phyloP scores from a whole-genome alignment of 2,113 vertebrate genomes.

The Saccopteryx bilineata region DNA sequence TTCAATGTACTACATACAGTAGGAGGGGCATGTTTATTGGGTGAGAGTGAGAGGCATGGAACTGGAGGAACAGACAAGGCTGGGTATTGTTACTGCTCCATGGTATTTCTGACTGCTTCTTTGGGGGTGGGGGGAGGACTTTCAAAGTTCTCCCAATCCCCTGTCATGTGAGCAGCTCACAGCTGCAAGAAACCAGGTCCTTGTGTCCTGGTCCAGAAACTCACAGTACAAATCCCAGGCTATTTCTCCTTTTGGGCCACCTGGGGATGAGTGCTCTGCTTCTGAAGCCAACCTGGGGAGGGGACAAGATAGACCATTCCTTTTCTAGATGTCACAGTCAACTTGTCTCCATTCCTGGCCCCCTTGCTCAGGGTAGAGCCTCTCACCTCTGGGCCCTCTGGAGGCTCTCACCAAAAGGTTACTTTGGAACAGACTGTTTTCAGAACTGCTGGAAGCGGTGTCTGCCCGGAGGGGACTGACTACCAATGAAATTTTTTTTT shows the following conservation, averaged over 20 bases:
- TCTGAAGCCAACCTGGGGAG: neutral
- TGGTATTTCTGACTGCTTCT: neutral
- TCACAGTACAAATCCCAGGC: conserved; percentile 16
- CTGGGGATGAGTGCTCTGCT: neutral
- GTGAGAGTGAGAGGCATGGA: accelerated
- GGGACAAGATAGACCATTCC: neutral
- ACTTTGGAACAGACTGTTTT: conserved; percentile 74
- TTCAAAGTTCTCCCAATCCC: neutral
- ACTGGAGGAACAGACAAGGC: neutral
- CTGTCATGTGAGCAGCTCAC: neutral
- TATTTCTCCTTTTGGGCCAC: neutral
- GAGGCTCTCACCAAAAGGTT: conserved; percentile 54
- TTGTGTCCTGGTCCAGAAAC: conserved; percentile 65
- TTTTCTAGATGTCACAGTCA: neutral
- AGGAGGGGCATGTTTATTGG: neutral
- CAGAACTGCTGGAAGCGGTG: conserved; percentile 65
- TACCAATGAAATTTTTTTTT: conserved; percentile 47
- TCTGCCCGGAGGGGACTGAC: conserved; percentile 70
- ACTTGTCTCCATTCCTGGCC: neutral
- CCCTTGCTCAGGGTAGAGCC: neutral
- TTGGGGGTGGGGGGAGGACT: neutral
- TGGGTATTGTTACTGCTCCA: accelerated
- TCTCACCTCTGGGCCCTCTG: neutral
- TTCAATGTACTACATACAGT: accelerated
- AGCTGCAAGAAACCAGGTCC: conserved; percentile 70